phyloP scores from a whole-genome alignment of 1,140 invertebrate species.

The Anthonomus grandis region DNA sequence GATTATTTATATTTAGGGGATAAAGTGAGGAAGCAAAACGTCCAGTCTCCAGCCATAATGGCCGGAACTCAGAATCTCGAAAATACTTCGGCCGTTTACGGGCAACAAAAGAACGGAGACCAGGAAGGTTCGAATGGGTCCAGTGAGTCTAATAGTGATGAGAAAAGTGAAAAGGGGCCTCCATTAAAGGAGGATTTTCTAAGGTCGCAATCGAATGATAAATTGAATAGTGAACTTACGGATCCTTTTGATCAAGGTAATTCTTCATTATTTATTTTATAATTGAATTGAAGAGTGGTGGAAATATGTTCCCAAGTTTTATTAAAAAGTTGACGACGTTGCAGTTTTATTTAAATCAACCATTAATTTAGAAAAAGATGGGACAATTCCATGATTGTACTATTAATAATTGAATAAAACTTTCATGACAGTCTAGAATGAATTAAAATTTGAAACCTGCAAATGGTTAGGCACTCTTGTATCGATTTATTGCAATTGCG shows the following conservation, averaged over 20 bases:
- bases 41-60: conserved; percentile 55
- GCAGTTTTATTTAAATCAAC: no score
- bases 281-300: no score
- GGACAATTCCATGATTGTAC: no score
- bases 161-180: conserved; percentile 16
- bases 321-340: no score
- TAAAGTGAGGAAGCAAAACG: conserved; percentile 49
- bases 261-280: neutral
- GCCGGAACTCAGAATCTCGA: conserved; percentile 45
- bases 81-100: conserved; percentile 45
- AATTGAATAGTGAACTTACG: conserved; percentile 23
- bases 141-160: conserved; percentile 11
- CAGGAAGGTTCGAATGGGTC: conserved; percentile 31
- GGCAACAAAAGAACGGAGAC: conserved; percentile 41
- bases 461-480: no score
- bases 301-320: no score
- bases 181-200: conserved; percentile 35
- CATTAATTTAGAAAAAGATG: no score
- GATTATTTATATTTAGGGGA: conserved; percentile 43
- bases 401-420: no score
- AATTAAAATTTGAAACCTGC: no score
- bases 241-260: conserved; percentile 36
- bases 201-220: conserved; percentile 40
- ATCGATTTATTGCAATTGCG: no score
- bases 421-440: no score